Base-by-base conservation (phyloP, 2,888 invertebrate genomes). In the Agrotis clavis region DNA sequence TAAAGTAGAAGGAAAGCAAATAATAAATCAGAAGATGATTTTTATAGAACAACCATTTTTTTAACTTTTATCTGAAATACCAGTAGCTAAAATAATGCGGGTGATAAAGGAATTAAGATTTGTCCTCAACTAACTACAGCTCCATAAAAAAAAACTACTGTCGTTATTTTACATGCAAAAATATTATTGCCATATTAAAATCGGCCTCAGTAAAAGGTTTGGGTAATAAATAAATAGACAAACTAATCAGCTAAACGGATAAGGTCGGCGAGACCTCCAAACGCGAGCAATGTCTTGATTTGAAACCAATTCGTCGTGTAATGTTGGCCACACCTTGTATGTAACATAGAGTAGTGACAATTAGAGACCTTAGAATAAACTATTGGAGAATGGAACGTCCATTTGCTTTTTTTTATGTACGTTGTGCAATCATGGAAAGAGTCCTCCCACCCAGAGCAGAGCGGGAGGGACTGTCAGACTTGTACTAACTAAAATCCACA, bases 201-300 rank as follows among this genome's bases (percentile, higher is more conserved):
- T 13, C 45, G 70, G 61, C 74, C 79, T 81, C 56, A 81, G 74
- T 68, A 69, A 76, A 71, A 75, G 67, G 45, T 84, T 59, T 68
- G 59, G 74, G 65, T 71, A 68, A 69, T 59, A 47, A 62, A 25
- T 61, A 56, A 48, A 59, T 71, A 54, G 59, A 56, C 63, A 47
- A 79, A 81, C 71, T 69, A 82, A 74, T 82, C 67, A 59, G 53
- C 62, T 72, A 82, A n/a, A 62, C 54, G 61, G 54, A 30, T 79
- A 78, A 86, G 85, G 83, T 79, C 83, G 76, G 59, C 18, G 41
- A 82, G 89, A 87, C 90, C 89, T 88, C 86, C 79, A 89, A 89
- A 88, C 74, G 69, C 56, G 69, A 77, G 74, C 77, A 81, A 71
- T 79, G 81, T 73, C 73, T 74, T 72, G 70, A 68, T 67, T 62